phyloP scores from a whole-genome alignment of 2,113 vertebrate species.

The Forbesichthys papilliferus region DNA sequence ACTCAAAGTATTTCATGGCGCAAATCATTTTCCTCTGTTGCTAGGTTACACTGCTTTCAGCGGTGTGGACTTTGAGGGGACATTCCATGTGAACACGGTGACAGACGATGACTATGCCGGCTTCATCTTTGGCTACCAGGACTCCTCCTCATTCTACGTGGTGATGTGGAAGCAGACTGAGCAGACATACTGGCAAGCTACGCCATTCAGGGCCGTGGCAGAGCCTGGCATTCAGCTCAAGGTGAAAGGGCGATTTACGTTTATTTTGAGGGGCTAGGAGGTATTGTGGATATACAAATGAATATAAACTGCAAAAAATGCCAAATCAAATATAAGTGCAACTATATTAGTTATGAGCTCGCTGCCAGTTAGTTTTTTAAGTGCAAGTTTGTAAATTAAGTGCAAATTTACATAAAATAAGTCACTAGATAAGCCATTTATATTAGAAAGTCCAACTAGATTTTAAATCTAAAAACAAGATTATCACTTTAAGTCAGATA shows the following conservation, averaged over 20 bases:
- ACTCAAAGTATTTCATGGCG: background rate
- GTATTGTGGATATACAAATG: no score
- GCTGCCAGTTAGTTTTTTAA: no score
- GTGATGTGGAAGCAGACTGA: constrained; percentile 99
- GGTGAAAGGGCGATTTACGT: constrained; percentile 67
- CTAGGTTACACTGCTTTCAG: constrained; percentile 98
- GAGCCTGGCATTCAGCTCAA: constrained; percentile 98
- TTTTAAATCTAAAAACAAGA: no score
- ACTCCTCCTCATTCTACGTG: constrained; percentile 97
- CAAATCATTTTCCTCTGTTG: background rate
- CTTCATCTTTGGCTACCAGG: constrained; percentile 99
- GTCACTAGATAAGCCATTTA: no score
- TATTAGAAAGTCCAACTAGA: no score
- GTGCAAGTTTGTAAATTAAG: no score
- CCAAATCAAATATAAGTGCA: no score
- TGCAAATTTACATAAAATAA: no score
- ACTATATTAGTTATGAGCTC: no score
- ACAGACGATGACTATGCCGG: constrained; percentile 97
- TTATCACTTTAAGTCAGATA: no score
- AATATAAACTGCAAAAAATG: no score
- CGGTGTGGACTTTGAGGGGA: constrained; percentile 97
- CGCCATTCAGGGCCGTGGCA: constrained; percentile 94
- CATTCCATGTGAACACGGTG: constrained; percentile 96
- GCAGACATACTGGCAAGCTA: constrained; percentile 99
- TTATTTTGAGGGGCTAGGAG: no score